Conservation (phyloP, 37 sponge, comb jelly and placozoan genomes). For the Aphrocallistes beatrix region DNA sequence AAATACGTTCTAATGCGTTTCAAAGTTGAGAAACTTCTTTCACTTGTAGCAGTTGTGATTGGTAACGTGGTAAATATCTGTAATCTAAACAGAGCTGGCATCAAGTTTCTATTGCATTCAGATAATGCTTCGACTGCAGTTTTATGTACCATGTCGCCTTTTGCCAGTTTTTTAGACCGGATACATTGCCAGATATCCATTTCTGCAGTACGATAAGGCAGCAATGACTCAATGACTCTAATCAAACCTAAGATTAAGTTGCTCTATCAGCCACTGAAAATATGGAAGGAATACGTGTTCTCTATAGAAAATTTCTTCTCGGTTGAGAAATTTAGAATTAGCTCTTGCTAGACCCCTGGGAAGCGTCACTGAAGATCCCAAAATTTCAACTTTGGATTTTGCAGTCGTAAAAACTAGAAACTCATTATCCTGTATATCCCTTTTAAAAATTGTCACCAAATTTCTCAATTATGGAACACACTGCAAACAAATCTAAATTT, state of each 20-base stretch:
- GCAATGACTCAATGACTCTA: background rate
- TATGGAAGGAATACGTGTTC: background rate
- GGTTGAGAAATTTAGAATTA: background rate
- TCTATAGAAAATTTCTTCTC: background rate
- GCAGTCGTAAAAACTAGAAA: background rate
- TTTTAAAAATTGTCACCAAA: background rate
- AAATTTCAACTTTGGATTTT: conserved; percentile 1
- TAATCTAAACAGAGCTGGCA: background rate
- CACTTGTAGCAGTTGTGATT: conserved; percentile 3
- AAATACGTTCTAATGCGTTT: background rate
- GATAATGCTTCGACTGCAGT: conserved; percentile 8
- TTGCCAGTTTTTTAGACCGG: background rate
- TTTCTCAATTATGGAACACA: background rate
- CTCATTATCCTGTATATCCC: background rate
- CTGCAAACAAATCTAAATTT: background rate
- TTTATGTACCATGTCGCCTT: background rate
- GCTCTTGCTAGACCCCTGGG: background rate
- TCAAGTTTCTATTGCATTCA: background rate
- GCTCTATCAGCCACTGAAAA: background rate
- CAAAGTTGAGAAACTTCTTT: conserved; percentile 1
- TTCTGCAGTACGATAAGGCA: background rate
- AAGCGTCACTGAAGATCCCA: background rate
- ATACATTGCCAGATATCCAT: background rate
- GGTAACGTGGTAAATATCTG: background rate
- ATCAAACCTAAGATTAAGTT: background rate